Evolutionary conservation across 2,113 vertebrate genomes (phyloP).

Genomic region (Rana temporaria): DNA sequence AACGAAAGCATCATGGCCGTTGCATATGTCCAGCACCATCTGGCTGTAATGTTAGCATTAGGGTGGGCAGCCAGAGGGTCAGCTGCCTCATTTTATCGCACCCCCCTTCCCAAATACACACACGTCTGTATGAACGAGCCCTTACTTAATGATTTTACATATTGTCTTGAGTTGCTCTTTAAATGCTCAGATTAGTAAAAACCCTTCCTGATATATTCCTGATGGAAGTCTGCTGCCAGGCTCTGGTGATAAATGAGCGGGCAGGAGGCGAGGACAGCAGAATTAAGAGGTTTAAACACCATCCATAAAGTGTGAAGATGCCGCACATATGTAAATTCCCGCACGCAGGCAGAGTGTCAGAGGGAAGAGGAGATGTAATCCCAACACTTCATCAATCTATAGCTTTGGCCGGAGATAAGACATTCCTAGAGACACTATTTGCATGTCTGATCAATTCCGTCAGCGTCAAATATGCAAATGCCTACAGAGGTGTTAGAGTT

Average conservation of each 20-base stretch:
- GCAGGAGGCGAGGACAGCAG: background rate
- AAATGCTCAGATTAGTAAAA: background rate
- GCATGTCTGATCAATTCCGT: conserved; percentile 46
- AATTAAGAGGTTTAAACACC: conserved; percentile 32
- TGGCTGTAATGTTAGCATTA: no score
- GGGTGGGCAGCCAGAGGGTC: no score
- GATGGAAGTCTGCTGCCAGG: background rate
- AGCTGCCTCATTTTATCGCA: no score
- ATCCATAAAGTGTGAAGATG: conserved; percentile 46
- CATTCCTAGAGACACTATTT: conserved; percentile 38
- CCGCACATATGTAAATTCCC: conserved; percentile 36
- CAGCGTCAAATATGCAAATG: conserved; percentile 41
- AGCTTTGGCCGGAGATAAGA: conserved; percentile 11
- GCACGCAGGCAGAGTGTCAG: conserved; percentile 34
- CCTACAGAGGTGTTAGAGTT: background rate
- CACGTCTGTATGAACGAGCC: no score
- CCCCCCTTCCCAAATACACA: no score
- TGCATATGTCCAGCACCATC: no score
- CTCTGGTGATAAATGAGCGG: conserved; percentile 33
- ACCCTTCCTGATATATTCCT: conserved; percentile 26
- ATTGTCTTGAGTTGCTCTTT: no score
- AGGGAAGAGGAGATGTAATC: conserved; percentile 22
- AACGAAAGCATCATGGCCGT: no score
- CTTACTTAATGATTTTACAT: no score
- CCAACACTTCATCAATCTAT: conserved; percentile 44